Evolutionary conservation across 2,113 vertebrate genomes (phyloP).

Genomic region (Fulmarus glacialis): DNA sequence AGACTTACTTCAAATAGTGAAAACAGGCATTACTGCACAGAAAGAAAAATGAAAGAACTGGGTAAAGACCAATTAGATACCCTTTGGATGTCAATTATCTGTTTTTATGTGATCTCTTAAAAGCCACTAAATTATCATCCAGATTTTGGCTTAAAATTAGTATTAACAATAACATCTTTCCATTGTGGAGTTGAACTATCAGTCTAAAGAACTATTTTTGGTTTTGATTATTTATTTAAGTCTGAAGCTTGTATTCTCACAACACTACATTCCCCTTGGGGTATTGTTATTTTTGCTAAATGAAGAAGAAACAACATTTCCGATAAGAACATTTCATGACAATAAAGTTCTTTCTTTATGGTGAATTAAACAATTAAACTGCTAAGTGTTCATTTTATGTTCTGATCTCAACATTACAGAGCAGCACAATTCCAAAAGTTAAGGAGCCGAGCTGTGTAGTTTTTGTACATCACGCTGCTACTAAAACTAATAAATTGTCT

Average conservation of each 20-base stretch:
- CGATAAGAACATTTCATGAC: slow-evolving; percentile 47
- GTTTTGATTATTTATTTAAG: slow-evolving; percentile 49
- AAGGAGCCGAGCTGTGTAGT: neutral
- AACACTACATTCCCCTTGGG: slow-evolving; percentile 22
- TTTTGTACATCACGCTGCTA: neutral
- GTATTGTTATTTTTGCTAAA: slow-evolving; percentile 67
- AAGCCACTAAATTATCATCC: neutral
- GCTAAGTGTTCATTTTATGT: slow-evolving; percentile 61
- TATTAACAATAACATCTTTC: neutral
- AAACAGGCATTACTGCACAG: neutral
- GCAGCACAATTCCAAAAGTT: slow-evolving; percentile 34
- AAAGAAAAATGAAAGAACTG: neutral
- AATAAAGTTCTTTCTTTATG: slow-evolving; percentile 63
- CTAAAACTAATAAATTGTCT: neutral
- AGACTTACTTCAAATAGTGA: neutral
- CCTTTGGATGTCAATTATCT: neutral
- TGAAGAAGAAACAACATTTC: slow-evolving; percentile 67
- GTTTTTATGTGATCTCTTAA: neutral
- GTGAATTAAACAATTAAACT: slow-evolving; percentile 68
- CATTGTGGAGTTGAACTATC: neutral
- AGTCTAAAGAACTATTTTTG: neutral
- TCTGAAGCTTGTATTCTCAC: slow-evolving; percentile 15
- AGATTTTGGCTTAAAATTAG: neutral
- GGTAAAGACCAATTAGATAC: neutral
- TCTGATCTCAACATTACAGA: slow-evolving; percentile 16